Evolutionary conservation across 92 coral and sea anemone species (phyloP).

Genomic region (Palythoa grandiflora): DNA sequence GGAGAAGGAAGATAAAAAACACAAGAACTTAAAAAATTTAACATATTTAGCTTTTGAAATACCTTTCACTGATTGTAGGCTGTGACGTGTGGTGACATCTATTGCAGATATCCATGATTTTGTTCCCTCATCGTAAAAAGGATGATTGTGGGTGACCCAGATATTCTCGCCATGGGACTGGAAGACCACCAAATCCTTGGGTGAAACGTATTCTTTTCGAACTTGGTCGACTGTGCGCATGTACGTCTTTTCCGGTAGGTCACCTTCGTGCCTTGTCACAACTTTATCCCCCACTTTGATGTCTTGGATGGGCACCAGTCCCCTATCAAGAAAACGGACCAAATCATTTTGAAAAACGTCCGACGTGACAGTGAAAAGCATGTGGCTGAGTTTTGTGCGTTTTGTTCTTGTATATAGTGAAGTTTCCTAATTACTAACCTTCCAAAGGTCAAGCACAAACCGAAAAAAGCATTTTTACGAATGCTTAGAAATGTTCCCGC

Average conservation of each 20-base stretch:
- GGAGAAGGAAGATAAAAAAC: too few species aligned
- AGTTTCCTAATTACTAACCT: not conserved
- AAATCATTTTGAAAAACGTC: not conserved
- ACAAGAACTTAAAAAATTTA: not conserved
- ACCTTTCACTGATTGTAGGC: conserved; percentile 77
- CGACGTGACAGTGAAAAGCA: too few species aligned
- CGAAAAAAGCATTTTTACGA: too few species aligned
- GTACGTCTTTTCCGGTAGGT: conserved; percentile 69
- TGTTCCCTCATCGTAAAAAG: conserved; percentile 69
- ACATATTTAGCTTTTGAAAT: not conserved
- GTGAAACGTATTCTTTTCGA: conserved; percentile 72
- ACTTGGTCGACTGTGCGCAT: conserved; percentile 85
- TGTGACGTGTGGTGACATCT: conserved; percentile 66
- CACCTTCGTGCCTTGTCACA: conserved; percentile 89
- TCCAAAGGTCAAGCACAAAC: too few species aligned
- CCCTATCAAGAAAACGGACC: conserved; percentile 23
- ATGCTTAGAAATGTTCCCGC: too few species aligned
- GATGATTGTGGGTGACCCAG: conserved; percentile 86
- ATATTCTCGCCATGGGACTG: conserved; percentile 73
- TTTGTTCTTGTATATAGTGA: not conserved
- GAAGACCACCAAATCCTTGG: conserved; percentile 71
- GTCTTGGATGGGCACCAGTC: conserved; percentile 79
- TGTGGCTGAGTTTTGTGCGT: too few species aligned
- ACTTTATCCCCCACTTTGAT: conserved; percentile 82
- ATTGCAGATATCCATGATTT: conserved; percentile 79